Evolutionary conservation across 2,113 vertebrate species (phyloP), one percentile per base, ranked within the genome.

Genomic region (Penelope pileata): DNA sequence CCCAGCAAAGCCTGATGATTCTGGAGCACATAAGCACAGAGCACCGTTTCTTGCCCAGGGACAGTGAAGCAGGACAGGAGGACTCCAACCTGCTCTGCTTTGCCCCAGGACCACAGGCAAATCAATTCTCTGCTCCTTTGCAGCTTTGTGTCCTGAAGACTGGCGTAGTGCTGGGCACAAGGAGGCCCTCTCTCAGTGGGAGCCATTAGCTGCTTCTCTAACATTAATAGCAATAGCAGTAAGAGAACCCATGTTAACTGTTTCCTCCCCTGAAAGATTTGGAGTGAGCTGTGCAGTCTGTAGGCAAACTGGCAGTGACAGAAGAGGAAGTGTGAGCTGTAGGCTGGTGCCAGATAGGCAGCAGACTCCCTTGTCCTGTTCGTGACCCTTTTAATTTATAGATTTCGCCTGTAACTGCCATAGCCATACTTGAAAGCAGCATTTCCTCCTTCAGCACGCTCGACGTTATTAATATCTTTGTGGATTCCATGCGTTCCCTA

Each of bases 401-500:
- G 91, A 74, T 91, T 77, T 93, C 7, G 8, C 77, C 89, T 80
- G 68, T 81, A 90, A 93, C 94, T 19, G 0, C 91, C 63, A 40
- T 10, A 92, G 73, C 82, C 75, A 21, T 81, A 54, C 54, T 66
- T 62, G 80, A 86, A 84, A 92, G 79, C 12, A 66, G 66, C 12
- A 0, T 66, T 96, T 96, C 95, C 94, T 96, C 83, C 87, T 40
- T n/a, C 3, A 26, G 82, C 5, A 27, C 54, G 54, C 62, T 74
- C 1, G 2, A 50, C 0, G 4, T 86, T 94, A 87, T 94, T 97
- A 76, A 91, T 60, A 90, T 87, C 50, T 74, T 53, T 60, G 45
- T 96, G 89, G 36, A 83, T 94, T 93, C 95, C 83, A 32, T 97
- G 38, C 42, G 59, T 88, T 97, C 64, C 86, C 74, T 93, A 99